Conservation (phyloP, 37 sponge, comb jelly and placozoan species). For the Geodia barretti region DNA sequence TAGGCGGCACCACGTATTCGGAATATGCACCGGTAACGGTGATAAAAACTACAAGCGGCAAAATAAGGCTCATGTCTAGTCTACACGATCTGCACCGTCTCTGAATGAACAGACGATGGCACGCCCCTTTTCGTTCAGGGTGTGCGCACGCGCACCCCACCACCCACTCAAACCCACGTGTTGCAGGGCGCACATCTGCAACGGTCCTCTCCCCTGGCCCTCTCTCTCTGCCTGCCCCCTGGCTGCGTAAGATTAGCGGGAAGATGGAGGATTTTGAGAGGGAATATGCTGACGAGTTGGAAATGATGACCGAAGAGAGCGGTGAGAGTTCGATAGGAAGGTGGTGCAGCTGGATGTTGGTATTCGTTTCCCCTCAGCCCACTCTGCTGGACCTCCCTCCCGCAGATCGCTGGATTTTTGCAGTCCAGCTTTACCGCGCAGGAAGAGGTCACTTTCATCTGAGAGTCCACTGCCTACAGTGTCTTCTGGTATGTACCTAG, state of each 20-base stretch:
- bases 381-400: neutral
- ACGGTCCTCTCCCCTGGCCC: too few species aligned
- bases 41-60: neutral
- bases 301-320: neutral
- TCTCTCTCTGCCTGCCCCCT: too few species aligned
- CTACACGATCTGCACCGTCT: too few species aligned
- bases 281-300: neutral
- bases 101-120: too few species aligned
- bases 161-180: neutral
- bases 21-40: neutral
- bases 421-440: neutral
- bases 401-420: neutral
- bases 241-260: too few species aligned
- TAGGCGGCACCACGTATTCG: constrained; percentile 44
- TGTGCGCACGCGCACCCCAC: neutral
- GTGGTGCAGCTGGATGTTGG: neutral
- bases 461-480: neutral
- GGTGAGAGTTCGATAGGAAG: neutral
- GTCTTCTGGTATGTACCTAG: too few species aligned
- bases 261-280: neutral
- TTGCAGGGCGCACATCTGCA: too few species aligned
- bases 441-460: neutral
- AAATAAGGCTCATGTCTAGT: neutral
- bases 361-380: neutral
- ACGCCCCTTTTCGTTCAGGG: too few species aligned